Conservation (phyloP, 2,113 vertebrate genomes). For the Aplodontia rufa region DNA sequence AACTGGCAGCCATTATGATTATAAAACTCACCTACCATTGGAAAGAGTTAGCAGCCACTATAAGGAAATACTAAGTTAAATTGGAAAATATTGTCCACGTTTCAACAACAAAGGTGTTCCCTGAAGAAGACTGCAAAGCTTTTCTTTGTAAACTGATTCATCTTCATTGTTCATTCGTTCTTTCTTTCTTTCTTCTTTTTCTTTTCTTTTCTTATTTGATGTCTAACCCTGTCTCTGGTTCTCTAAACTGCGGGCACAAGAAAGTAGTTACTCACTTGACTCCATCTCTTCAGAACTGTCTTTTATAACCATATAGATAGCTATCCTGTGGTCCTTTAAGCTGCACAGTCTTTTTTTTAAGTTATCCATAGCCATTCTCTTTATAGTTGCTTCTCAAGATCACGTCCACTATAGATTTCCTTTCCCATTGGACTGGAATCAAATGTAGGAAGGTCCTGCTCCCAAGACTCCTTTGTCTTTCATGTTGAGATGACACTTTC, state of each 20-base stretch:
- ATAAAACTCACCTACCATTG: neutral
- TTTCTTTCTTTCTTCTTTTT: neutral
- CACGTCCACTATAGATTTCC: slow-evolving; percentile 38
- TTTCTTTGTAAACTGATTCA: slow-evolving; percentile 13
- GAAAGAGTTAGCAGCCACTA: neutral
- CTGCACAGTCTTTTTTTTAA: neutral
- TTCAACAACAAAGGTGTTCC: neutral
- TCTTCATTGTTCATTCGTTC: neutral
- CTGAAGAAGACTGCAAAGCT: neutral
- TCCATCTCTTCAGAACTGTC: neutral
- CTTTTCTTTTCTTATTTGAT: neutral
- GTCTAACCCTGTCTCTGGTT: neutral
- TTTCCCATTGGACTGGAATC: slow-evolving; percentile 28
- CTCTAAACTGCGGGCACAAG: neutral
- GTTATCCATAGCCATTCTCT: neutral
- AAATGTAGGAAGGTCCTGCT: neutral
- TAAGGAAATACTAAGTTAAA: neutral
- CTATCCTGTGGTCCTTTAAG: neutral
- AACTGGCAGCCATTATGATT: neutral
- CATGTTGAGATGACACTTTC: slow-evolving; percentile 41
- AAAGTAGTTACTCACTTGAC: neutral
- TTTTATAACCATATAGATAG: neutral
- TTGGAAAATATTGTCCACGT: neutral
- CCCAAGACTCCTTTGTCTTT: neutral
- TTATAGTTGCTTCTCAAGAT: neutral